Base-by-base conservation (phyloP, 2,888 invertebrate species). In the Brachycybe producta region DNA sequence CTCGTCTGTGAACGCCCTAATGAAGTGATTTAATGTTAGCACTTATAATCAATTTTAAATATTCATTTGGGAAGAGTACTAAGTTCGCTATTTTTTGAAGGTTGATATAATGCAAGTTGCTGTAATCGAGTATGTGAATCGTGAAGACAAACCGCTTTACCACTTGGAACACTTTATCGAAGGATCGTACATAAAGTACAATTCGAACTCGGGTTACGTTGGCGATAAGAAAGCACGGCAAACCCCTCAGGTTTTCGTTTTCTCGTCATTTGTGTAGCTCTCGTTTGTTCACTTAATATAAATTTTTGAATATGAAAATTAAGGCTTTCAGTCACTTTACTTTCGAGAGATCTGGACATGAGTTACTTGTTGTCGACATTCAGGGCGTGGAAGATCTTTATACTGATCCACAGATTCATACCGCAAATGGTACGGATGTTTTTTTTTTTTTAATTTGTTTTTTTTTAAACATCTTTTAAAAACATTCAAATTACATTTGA, bases 381-480 rank as follows among this genome's bases (percentile, higher is more conserved):
- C 75, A 75, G 60, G 75, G 75, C 15, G 75, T 75, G 38, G 75
- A 72, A 3, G 74, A 75, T 60, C 63, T 75, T 32, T 75, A 74
- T 63, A 75, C 75, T 1, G 75, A 75, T 60, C 75, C 75, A 2
- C 74, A 75, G 59, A 71, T 75, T 46, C 75, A 75, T 61, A 74
- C 74, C 0, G 62, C 65, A 3, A 65, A 65, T 38, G 73, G 71
- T 52, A 58, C 60, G 26, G 63, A 23, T 1, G 24, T 17, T 32
- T 5, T 21, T 32, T 19, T 34, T 5, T 46, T 43, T 43, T 5
- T 19, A 11, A 21, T 11, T 8, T 8, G 7, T 41, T 8, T 7
- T 8, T 11, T 11, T 15, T 32, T 13, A 36, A 45, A 17, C 21
- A 27, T 27, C n/a, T n/a, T n/a, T n/a, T n/a, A n/a, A n/a, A n/a